Percentiles rank a stretch among this genome's conserved stretches.
These are phyloP conservation scores for Leucopsar rothschildi DNA, from an alignment of 2,113 vertebrate genomes.

Conservation along the genomic window DNA sequence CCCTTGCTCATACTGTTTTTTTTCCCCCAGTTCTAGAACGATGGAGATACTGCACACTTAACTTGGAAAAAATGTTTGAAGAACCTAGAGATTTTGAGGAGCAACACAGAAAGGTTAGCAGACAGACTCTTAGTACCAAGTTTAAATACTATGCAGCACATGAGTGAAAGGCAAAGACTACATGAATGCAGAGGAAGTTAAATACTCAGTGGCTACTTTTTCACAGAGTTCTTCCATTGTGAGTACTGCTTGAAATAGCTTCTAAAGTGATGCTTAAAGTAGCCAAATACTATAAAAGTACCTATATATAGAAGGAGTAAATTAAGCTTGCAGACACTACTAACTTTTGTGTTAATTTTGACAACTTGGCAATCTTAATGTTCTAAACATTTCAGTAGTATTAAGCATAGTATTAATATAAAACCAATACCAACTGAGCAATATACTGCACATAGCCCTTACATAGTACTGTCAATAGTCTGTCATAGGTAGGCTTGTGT, in stretches of 20 bases:
- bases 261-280: not conserved
- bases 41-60: not conserved
- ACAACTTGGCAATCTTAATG: not conserved
- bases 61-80: not conserved
- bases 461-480: not conserved
- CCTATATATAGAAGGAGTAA: not conserved
- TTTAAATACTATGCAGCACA: not conserved
- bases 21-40: not conserved
- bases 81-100: not conserved
- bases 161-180: not conserved
- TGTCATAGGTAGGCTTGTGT: not conserved
- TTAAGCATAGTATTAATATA: not conserved
- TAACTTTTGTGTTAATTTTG: not conserved
- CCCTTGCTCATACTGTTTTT: not conserved
- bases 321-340: not conserved
- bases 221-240: not conserved
- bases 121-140: not conserved
- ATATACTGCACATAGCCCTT: not conserved
- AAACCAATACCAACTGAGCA: not conserved
- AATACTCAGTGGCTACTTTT: not conserved
- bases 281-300: not conserved
- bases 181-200: not conserved
- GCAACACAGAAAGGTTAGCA: not conserved
- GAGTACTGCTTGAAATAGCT: not conserved
- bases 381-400: not conserved